phyloP scores from a whole-genome alignment of 1,140 invertebrate genomes.

The Campoletis sonorensis region DNA sequence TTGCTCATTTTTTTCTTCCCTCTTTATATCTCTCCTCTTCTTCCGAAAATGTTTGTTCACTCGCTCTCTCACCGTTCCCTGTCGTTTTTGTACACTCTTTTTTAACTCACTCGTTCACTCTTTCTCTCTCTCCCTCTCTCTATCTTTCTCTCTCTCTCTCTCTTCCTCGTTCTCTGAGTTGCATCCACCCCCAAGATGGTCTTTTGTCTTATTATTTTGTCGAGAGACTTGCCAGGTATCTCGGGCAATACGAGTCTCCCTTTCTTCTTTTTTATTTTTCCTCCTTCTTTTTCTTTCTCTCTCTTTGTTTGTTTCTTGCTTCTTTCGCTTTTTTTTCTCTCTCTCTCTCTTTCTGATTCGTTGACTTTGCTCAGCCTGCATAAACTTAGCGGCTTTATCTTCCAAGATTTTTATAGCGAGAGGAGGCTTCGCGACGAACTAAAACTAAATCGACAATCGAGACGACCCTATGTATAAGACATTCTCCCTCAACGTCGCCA shows the following conservation, averaged over 20 bases:
- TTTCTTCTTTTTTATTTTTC: too few species aligned
- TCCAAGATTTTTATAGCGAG: conserved; percentile 64
- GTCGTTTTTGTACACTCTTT: not conserved
- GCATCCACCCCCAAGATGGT: conserved; percentile 54
- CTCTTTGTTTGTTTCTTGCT: not conserved
- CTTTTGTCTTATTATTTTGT: conserved; percentile 70
- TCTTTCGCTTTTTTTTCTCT: conserved; percentile 38
- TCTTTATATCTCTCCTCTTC: conserved; percentile 40
- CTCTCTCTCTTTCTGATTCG: conserved; percentile 44
- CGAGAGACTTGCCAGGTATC: conserved; percentile 61
- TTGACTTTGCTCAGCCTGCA: conserved; percentile 58
- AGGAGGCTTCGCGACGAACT: conserved; percentile 16
- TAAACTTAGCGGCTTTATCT: conserved; percentile 71
- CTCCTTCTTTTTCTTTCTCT: too few species aligned
- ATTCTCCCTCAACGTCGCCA: not conserved
- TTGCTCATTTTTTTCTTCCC: conserved; percentile 8
- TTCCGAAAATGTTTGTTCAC: too few species aligned
- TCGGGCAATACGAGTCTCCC: conserved; percentile 48
- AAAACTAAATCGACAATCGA: conserved; percentile 8
- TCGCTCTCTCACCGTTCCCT: too few species aligned
- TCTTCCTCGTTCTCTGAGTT: conserved; percentile 27
- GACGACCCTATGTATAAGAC: not conserved
- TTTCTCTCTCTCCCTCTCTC: conserved; percentile 15
- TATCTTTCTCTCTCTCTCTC: conserved; percentile 29
- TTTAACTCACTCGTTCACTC: not conserved